These are phyloP conservation scores for Cotesia congregata DNA, from an alignment of 2,888 invertebrate genomes.

Conservation along the genomic window DNA sequence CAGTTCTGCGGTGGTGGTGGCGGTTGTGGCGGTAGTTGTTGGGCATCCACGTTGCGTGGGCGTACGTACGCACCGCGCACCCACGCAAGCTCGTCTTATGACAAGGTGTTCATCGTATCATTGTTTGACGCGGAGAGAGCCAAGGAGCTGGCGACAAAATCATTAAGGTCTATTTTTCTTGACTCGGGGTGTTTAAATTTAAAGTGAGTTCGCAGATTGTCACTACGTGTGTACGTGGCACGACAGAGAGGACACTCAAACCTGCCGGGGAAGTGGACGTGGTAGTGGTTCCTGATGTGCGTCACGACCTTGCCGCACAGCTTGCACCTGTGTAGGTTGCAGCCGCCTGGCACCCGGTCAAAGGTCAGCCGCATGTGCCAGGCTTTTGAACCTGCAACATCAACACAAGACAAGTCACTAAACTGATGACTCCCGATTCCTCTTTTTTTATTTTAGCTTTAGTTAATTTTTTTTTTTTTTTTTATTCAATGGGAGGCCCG, in stretches of 20 bases:
- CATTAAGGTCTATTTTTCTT: conserved; percentile 83
- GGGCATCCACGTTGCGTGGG: conserved; percentile 49
- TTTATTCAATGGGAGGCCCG: conserved; percentile 1
- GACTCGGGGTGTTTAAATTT: conserved; percentile 94
- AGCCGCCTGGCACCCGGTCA: conserved; percentile 92
- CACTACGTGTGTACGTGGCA: conserved; percentile 92
- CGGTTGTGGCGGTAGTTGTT: conserved; percentile 56
- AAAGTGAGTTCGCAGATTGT: conserved; percentile 93
- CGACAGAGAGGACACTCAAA: conserved; percentile 93
- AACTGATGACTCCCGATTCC: conserved; percentile 64
- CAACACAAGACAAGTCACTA: conserved; percentile 73
- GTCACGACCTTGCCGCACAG: conserved; percentile 95
- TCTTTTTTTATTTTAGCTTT: conserved; percentile 45
- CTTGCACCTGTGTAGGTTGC: conserved; percentile 94
- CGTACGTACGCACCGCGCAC: conserved; percentile 55
- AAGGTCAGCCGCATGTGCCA: conserved; percentile 96
- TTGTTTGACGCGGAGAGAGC: conserved; percentile 72
- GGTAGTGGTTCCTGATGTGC: conserved; percentile 94
- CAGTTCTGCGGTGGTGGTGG: conserved; percentile 53
- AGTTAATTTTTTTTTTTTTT: conserved; percentile 22
- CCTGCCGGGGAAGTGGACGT: conserved; percentile 93
- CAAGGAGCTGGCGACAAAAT: conserved; percentile 76
- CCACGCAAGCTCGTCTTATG: conserved; percentile 69
- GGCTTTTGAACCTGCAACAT: conserved; percentile 93
- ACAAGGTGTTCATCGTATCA: conserved; percentile 72